Conservation (phyloP, 2,797 vertebrate genomes). For the Lutjanus argentimaculatus region DNA sequence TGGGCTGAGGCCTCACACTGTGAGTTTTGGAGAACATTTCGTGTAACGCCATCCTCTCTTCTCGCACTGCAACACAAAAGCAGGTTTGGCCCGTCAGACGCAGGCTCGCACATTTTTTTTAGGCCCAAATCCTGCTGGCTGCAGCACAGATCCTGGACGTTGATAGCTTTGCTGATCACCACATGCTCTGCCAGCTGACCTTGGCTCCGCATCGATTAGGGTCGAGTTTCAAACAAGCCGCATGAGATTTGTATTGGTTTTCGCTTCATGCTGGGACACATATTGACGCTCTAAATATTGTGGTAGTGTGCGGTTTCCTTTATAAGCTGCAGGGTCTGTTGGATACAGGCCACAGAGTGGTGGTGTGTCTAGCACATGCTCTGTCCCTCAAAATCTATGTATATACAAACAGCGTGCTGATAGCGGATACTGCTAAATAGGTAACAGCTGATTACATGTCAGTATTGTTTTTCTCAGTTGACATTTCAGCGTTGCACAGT, state of each 20-base stretch:
- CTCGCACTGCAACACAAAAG: neutral
- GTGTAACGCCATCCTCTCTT: neutral
- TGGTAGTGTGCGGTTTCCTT: conserved; percentile 38
- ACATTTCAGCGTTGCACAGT: neutral
- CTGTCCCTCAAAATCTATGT: conserved; percentile 25
- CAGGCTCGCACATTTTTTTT: neutral
- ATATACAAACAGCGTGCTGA: conserved; percentile 28
- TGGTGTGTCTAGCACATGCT: conserved; percentile 18
- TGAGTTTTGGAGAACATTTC: neutral
- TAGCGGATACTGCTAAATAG: neutral
- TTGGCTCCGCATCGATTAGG: conserved; percentile 65
- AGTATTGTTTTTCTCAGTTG: conserved; percentile 8
- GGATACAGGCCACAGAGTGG: conserved; percentile 3
- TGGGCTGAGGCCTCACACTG: conserved; percentile 12
- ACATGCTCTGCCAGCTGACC: conserved; percentile 50
- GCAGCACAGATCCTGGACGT: conserved; percentile 11
- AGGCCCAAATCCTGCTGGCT: conserved; percentile 30
- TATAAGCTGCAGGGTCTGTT: conserved; percentile 13
- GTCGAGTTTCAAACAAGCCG: conserved; percentile 58
- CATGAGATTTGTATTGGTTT: conserved; percentile 65
- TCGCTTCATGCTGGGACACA: conserved; percentile 53
- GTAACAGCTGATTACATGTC: conserved; percentile 9
- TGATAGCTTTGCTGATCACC: conserved; percentile 35
- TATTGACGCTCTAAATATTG: conserved; percentile 51
- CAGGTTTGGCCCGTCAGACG: neutral